These are phyloP conservation scores for Leucoptera coffeella DNA, from an alignment of 2,888 invertebrate species.

Conservation along the genomic window DNA sequence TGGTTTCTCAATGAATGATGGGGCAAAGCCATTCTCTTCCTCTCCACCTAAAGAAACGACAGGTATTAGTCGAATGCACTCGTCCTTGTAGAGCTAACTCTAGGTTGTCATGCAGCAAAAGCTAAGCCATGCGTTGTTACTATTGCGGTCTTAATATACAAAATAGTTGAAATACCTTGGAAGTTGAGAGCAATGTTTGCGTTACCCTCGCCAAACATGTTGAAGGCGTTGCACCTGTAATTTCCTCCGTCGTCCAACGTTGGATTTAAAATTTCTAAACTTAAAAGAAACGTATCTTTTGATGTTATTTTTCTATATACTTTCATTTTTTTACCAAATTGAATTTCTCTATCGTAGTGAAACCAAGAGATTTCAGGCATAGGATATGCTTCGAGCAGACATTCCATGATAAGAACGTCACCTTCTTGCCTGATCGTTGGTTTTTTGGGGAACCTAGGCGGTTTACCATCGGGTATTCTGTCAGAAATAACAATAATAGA, in stretches of 20 bases:
- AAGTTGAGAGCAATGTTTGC: conserved; percentile 99
- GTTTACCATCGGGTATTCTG: conserved; percentile 93
- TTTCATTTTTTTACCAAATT: conserved; percentile 79
- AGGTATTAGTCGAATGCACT: not conserved
- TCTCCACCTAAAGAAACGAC: conserved; percentile 67
- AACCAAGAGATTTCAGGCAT: conserved; percentile 94
- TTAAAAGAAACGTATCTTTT: conserved; percentile 87
- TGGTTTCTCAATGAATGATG: conserved; percentile 97
- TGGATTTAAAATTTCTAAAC: conserved; percentile 91
- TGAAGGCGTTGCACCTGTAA: conserved; percentile 98
- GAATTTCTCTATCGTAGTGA: conserved; percentile 80
- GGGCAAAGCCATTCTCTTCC: conserved; percentile 89
- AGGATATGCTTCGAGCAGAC: conserved; percentile 91
- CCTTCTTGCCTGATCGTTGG: conserved; percentile 93
- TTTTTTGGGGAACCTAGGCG: conserved; percentile 95
- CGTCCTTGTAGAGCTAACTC: too few relatives aligned
- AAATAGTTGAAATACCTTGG: conserved; percentile 68
- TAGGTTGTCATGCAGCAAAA: conserved; percentile 28
- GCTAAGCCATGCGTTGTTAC: conserved; percentile 24
- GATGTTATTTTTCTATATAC: conserved; percentile 85
- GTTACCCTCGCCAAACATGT: conserved; percentile 98
- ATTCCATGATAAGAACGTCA: conserved; percentile 91
- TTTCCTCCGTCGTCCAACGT: conserved; percentile 95
- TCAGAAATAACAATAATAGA: conserved; percentile 29
- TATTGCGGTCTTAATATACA: conserved; percentile 6